These are phyloP conservation scores for Entomobrya multifasciata DNA, from an alignment of 2,888 invertebrate genomes.

Conservation along the genomic window DNA sequence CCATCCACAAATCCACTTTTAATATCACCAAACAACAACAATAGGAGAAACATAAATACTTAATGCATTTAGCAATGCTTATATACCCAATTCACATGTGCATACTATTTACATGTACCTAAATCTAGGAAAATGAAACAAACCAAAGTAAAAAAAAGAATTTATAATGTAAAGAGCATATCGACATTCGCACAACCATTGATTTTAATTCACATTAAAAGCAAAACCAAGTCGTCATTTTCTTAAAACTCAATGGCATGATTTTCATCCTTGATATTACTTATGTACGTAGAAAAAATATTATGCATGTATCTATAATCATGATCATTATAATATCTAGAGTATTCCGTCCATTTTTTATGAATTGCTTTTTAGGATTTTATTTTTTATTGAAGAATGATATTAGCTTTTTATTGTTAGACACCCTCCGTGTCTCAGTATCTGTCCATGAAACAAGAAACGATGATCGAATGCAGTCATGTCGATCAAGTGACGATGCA, in stretches of 20 bases:
- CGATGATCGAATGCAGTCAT: too few relatives aligned
- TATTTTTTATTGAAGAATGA: constrained; percentile 35
- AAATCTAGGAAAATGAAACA: too few relatives aligned
- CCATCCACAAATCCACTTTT: not conserved
- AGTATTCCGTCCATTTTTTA: not conserved
- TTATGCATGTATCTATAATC: not conserved
- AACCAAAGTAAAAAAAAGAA: too few relatives aligned
- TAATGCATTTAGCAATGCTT: not conserved
- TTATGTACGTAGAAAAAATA: not conserved
- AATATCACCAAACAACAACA: constrained; percentile 2
- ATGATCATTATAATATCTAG: constrained; percentile 39
- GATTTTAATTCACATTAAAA: too few relatives aligned
- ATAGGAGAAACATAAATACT: constrained; percentile 19
- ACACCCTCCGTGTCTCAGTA: constrained; percentile 54
- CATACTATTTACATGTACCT: too few relatives aligned
- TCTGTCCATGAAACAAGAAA: not conserved
- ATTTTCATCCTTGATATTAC: not conserved
- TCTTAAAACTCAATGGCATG: not conserved
- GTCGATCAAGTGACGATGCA: constrained; percentile 43
- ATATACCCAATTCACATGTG: too few relatives aligned
- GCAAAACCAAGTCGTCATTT: too few relatives aligned
- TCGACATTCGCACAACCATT: too few relatives aligned
- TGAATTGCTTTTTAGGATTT: not conserved
- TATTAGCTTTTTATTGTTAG: constrained; percentile 61
- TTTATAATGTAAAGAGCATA: too few relatives aligned